Base-by-base conservation (phyloP, 1,140 invertebrate genomes). In the Catajapyx aquilonaris region DNA sequence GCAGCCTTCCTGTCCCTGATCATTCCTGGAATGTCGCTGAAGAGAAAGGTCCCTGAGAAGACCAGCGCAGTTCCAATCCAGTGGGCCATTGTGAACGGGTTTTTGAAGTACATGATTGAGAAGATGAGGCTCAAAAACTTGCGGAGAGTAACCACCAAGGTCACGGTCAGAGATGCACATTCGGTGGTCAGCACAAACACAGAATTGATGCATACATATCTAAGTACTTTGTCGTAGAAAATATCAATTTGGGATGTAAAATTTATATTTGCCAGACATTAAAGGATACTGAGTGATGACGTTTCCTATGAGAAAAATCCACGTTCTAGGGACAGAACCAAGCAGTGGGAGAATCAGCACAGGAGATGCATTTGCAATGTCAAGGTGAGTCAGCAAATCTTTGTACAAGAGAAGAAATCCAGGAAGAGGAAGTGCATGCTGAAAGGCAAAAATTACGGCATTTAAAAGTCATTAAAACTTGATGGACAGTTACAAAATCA, bases 81-180 rank as follows among this genome's bases (percentile, higher is more conserved):
- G 54, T 98, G 94, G 32, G 68, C 68, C 0, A 76, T 3, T 0
- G 90, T 96, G 52, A 98, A 98, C 2, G 79, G 73, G 64, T 98
- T 97, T 42, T 76, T 62, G 54, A 98, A 98, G 53, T 94, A 97
- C 23, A 87, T 49, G 47, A 98, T 94, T 2, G 93, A 97, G 52
- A 98, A 80, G 13, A 98, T 57, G 30, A 98, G 60, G 7, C 88
- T 94, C 4, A 87, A 62, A 53, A 98, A 98, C 57, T 98, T 98
- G 21, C 94, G 64, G 33, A 97, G 55, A 1, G 94, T 98, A 10
- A 97, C 75, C 2, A 97, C 85, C 38, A 98, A 60, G 0, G 91
- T 98, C 0, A 98, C 90, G 0, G 87, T 91, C 10, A 98, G 54
- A 0, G 91, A 94, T 5, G 81, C 71, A 52, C 87, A 93, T 54